phyloP scores from a whole-genome alignment of 2,888 invertebrate species.

The Clusia tigrina region DNA sequence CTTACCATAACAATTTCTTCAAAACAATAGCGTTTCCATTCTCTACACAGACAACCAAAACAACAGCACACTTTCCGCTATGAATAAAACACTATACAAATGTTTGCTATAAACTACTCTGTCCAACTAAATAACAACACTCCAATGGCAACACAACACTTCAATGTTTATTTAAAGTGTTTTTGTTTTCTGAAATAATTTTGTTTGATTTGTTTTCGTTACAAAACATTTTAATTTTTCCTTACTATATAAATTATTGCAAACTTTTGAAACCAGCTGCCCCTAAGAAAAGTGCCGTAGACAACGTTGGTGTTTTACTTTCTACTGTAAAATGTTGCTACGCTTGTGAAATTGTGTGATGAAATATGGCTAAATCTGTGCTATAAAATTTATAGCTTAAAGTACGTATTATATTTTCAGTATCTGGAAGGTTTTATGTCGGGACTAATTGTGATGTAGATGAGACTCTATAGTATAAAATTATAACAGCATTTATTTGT shows the following conservation, averaged over 20 bases:
- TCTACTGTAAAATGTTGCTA: no score
- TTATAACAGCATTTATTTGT: no score
- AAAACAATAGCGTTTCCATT: no score
- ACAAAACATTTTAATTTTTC: neutral
- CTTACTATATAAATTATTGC: neutral
- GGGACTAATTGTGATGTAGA: no score
- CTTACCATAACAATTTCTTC: no score
- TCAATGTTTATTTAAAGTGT: neutral
- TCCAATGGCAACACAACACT: neutral
- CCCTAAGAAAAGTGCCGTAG: neutral
- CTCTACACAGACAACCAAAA: neutral
- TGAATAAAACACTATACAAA: conserved; percentile 1
- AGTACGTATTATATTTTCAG: no score
- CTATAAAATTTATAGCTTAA: neutral
- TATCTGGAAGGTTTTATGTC: no score
- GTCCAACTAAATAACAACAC: no score
- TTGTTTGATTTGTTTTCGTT: neutral
- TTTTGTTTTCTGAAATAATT: neutral
- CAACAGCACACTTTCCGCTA: conserved; percentile 2
- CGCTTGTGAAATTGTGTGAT: no score
- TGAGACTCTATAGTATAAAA: no score
- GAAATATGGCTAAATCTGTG: no score
- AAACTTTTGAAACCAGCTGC: neutral
- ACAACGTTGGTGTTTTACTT: neutral
- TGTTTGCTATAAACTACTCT: neutral